These are phyloP conservation scores for Cataglyphis rosenhaueri DNA, from an alignment of 2,888 invertebrate genomes.

Conservation along the genomic window DNA sequence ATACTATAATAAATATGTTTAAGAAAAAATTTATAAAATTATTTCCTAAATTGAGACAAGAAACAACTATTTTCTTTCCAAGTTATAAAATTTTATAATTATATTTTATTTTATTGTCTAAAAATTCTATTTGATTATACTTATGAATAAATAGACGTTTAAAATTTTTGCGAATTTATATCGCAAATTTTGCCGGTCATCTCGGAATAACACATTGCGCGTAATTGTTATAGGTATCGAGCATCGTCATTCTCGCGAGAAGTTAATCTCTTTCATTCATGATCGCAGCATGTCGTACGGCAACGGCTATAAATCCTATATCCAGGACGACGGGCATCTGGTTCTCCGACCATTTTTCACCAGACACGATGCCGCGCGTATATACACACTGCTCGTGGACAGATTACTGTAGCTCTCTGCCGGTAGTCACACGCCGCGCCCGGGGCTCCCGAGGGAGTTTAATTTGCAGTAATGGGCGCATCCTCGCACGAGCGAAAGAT, in stretches of 20 bases:
- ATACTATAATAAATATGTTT: not conserved
- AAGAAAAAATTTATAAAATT: not conserved
- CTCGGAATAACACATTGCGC: slow-evolving; percentile 25
- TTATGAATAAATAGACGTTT: not conserved
- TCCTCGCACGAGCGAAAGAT: slow-evolving; percentile 79
- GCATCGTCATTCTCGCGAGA: slow-evolving; percentile 58
- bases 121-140: not conserved
- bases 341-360: slow-evolving; percentile 72
- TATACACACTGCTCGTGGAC: slow-evolving; percentile 68
- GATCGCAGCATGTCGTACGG: slow-evolving; percentile 68
- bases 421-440: slow-evolving; percentile 72
- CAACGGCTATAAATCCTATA: slow-evolving; percentile 70
- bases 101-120: not conserved
- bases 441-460: slow-evolving; percentile 75
- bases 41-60: not conserved
- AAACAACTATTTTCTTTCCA: not conserved
- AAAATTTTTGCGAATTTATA: not conserved
- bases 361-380: slow-evolving; percentile 54
- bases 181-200: slow-evolving; percentile 32
- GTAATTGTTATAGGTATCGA: slow-evolving; percentile 39
- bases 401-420: slow-evolving; percentile 71
- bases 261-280: slow-evolving; percentile 70
- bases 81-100: not conserved
- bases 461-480: slow-evolving; percentile 80
- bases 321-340: slow-evolving; percentile 74